Percentiles rank a stretch among this genome's conserved stretches.
These are phyloP conservation scores for Drosophila algonquin DNA, from an alignment of 2,888 invertebrate genomes.

Conservation along the genomic window DNA sequence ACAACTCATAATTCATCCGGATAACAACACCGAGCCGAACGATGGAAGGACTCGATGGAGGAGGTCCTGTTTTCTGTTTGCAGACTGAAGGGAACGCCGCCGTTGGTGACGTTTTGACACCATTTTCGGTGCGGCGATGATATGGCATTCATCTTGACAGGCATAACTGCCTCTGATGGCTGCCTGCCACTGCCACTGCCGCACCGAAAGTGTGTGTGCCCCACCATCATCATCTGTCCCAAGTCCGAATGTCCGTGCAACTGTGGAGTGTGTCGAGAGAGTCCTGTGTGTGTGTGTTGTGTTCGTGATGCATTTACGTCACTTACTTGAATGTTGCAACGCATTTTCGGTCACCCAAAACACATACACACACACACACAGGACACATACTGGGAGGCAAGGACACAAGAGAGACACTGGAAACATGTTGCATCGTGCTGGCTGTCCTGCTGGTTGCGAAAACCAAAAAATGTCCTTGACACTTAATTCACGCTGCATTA, in stretches of 20 bases:
- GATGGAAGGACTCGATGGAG: slow-evolving; percentile 1
- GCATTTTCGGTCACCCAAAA: slow-evolving; percentile 66
- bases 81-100: slow-evolving; percentile 44
- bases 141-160: slow-evolving; percentile 82
- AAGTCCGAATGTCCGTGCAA: slow-evolving; percentile 10
- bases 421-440: slow-evolving; percentile 67
- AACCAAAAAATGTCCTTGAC: slow-evolving; percentile 79
- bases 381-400: slow-evolving; percentile 27
- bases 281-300: slow-evolving; percentile 36
- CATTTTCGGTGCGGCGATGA: slow-evolving; percentile 79
- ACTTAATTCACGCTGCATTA: slow-evolving; percentile 81
- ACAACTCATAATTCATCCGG: slow-evolving; percentile 74
- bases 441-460: slow-evolving; percentile 44
- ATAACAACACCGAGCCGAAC: slow-evolving; percentile 56
- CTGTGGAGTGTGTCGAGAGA: slow-evolving; percentile 18
- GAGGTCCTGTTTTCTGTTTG: slow-evolving; percentile 51
- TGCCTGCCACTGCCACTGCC: slow-evolving; percentile 19
- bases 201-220: slow-evolving; percentile 14
- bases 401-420: slow-evolving; percentile 28
- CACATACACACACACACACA: slow-evolving; percentile 31
- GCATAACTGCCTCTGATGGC: slow-evolving; percentile 73
- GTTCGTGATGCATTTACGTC: slow-evolving; percentile 75
- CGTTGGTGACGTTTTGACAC: slow-evolving; percentile 75
- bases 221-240: slow-evolving; percentile 21
- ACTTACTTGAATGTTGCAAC: slow-evolving; percentile 79